phyloP scores from a whole-genome alignment of 2,113 vertebrate species.

The Rhodinocichla rosea region DNA sequence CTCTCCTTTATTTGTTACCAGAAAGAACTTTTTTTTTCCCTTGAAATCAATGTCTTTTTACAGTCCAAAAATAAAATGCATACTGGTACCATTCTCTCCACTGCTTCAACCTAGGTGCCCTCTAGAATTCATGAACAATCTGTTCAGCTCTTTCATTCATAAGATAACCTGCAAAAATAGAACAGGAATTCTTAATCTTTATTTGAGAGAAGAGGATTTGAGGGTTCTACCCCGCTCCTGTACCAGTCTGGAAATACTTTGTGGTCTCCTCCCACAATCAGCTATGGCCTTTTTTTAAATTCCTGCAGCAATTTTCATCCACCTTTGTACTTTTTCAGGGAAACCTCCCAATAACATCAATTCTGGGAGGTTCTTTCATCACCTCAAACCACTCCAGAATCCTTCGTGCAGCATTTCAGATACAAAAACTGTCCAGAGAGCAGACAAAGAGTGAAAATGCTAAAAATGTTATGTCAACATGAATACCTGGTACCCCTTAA shows the following conservation, averaged over 20 bases:
- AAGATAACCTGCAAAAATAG: slow-evolving; percentile 49
- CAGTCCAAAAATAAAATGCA: slow-evolving; percentile 81
- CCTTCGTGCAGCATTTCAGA: rapidly evolving
- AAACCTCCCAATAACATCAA: neutral
- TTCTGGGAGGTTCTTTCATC: neutral
- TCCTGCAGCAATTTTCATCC: neutral
- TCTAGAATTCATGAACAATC: slow-evolving; percentile 45
- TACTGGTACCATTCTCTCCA: slow-evolving; percentile 43
- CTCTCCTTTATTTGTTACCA: slow-evolving; percentile 66
- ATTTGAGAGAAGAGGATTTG: neutral
- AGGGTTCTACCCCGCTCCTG: neutral
- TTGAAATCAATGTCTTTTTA: slow-evolving; percentile 75
- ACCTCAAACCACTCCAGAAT: neutral
- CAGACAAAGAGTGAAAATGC: neutral
- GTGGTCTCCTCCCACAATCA: neutral
- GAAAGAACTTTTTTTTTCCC: neutral
- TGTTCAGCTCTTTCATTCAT: slow-evolving; percentile 51
- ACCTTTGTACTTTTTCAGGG: neutral
- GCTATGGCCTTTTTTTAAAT: neutral
- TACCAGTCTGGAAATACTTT: neutral
- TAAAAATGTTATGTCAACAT: neutral
- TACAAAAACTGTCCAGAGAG: neutral
- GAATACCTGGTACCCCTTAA: neutral
- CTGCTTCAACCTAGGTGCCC: slow-evolving; percentile 48
- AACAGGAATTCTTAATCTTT: slow-evolving; percentile 34